Conservation (phyloP, 2,113 vertebrate species). For the Labeo catla region DNA sequence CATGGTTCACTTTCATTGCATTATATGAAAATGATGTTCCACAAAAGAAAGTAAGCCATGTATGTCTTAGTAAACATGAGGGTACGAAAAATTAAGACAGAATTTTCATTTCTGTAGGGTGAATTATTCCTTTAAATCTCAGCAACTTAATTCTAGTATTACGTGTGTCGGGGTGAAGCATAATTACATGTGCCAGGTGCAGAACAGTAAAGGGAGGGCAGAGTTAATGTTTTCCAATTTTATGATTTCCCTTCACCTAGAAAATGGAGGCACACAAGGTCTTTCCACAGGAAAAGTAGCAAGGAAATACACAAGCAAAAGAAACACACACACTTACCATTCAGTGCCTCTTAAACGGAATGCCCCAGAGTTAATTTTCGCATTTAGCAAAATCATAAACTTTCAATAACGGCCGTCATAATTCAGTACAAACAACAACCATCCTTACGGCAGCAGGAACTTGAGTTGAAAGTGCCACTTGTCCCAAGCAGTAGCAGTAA, state of each 20-base stretch:
- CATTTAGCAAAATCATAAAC: slow-evolving; percentile 39
- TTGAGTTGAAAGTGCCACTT: neutral
- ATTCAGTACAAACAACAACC: slow-evolving; percentile 2
- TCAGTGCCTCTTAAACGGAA: neutral
- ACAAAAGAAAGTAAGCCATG: neutral
- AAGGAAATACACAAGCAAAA: slow-evolving; percentile 32
- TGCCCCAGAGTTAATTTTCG: neutral
- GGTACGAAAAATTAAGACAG: neutral
- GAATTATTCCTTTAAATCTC: neutral
- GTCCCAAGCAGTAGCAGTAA: slow-evolving; percentile 19
- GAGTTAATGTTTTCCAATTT: slow-evolving; percentile 89
- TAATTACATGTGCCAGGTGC: slow-evolving; percentile 88
- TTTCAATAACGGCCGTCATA: slow-evolving; percentile 12
- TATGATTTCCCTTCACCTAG: slow-evolving; percentile 89
- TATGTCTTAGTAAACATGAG: neutral
- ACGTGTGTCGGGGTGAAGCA: slow-evolving; percentile 62
- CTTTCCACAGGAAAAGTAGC: slow-evolving; percentile 67
- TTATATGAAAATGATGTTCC: neutral
- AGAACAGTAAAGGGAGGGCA: slow-evolving; percentile 65
- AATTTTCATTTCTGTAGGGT: neutral
- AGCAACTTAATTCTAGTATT: neutral
- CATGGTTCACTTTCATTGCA: neutral
- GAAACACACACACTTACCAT: slow-evolving; percentile 8
- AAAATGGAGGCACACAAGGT: slow-evolving; percentile 30
- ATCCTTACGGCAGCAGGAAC: neutral